These are phyloP conservation scores for Sterrhoptilus dennistouni DNA, from an alignment of 2,113 vertebrate genomes.

Conservation along the genomic window DNA sequence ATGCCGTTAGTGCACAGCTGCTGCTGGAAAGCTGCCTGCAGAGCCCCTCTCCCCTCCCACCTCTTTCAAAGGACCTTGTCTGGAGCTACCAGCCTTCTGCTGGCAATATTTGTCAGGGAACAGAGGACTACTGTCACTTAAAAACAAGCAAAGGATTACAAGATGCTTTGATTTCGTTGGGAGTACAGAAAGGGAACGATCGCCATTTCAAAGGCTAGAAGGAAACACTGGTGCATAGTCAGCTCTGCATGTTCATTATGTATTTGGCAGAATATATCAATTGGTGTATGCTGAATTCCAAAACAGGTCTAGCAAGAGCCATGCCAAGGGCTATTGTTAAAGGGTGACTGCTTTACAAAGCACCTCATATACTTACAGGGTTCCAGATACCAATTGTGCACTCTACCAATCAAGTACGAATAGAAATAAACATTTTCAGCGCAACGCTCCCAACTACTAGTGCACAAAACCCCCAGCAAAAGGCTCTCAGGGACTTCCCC, in stretches of 20 bases:
- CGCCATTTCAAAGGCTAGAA: not conserved
- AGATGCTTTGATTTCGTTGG: slow-evolving; percentile 23
- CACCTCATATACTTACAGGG: not conserved
- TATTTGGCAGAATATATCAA: not conserved
- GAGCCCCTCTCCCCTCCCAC: slow-evolving; percentile 5
- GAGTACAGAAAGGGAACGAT: not conserved
- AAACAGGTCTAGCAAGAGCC: not conserved
- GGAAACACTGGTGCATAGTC: not conserved
- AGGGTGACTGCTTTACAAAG: not conserved
- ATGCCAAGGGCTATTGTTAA: not conserved
- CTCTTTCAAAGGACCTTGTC: slow-evolving; percentile 12
- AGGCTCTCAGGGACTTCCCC: not conserved
- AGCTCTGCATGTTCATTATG: not conserved
- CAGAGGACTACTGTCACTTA: slow-evolving; percentile 16
- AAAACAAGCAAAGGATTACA: slow-evolving; percentile 23
- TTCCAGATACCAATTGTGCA: not conserved
- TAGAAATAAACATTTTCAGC: not conserved
- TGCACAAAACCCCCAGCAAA: not conserved
- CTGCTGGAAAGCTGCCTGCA: slow-evolving; percentile 41
- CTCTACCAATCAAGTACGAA: not conserved
- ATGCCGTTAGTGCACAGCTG: slow-evolving; percentile 9
- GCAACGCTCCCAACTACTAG: fast-evolving
- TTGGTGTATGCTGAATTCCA: not conserved
- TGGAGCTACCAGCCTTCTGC: slow-evolving; percentile 25
- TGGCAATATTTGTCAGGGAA: slow-evolving; percentile 1